A percentile compares a stretch with the other conserved stretches of the same genome.
These are phyloP conservation scores for Muschampia staudingeri DNA, from an alignment of 2,888 invertebrate species.

Conservation along the genomic window DNA sequence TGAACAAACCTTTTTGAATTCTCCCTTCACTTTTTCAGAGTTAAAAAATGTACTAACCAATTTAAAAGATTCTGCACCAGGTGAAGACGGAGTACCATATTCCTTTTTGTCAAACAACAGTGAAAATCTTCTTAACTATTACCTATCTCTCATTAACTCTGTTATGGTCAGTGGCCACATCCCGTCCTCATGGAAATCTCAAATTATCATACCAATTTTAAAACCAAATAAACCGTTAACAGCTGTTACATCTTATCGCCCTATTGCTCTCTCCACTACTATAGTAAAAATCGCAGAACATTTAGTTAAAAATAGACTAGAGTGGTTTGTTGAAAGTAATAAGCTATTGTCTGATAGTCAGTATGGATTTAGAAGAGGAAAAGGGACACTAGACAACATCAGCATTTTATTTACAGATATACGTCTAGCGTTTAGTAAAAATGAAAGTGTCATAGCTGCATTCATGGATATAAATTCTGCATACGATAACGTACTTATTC, in stretches of 20 bases:
- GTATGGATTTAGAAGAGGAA: not conserved
- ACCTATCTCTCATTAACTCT: not conserved
- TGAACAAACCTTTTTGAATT: not conserved
- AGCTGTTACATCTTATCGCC: not conserved
- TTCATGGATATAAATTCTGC: not conserved
- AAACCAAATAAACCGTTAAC: not conserved
- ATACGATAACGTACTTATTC: not conserved
- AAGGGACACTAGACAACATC: not conserved
- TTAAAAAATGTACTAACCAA: not conserved
- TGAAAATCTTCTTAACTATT: conserved; percentile 3
- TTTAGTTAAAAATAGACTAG: not conserved
- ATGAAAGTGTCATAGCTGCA: not conserved
- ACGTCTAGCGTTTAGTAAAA: not conserved
- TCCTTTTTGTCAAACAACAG: not conserved
- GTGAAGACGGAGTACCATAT: not conserved
- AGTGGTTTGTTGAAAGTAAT: not conserved
- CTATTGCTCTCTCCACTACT: not conserved
- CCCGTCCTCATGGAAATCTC: not conserved
- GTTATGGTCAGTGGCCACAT: not conserved
- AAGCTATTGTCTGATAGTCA: not conserved
- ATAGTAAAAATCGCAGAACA: not conserved
- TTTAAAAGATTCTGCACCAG: not conserved
- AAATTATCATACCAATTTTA: not conserved
- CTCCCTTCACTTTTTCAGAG: not conserved
- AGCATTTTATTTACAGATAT: not conserved